Evolutionary conservation across 1,140 invertebrate species (phyloP).

Genomic region (Aphaenogaster ashmeadi): DNA sequence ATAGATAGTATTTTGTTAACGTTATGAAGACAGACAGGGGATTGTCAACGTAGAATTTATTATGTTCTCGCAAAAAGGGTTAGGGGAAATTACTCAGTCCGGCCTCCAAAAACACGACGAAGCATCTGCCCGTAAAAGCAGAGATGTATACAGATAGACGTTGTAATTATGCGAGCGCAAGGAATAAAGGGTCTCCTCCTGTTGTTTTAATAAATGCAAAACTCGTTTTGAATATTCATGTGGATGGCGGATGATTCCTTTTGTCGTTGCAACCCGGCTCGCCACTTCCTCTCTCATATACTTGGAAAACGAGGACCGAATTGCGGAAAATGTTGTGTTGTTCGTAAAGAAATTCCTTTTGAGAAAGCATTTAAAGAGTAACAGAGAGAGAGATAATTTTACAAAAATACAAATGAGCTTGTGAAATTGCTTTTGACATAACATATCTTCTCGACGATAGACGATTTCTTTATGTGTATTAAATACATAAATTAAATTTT

Average conservation of each 20-base stretch:
- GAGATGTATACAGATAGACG: conserved; percentile 79
- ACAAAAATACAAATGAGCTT: background rate
- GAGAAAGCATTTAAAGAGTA: background rate
- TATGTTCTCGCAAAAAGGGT: background rate
- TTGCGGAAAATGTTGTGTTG: conserved; percentile 33
- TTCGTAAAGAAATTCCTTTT: conserved; percentile 16
- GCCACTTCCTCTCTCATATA: conserved; percentile 19
- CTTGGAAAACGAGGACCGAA: conserved; percentile 59
- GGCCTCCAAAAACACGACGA: conserved; percentile 59
- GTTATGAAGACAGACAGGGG: background rate
- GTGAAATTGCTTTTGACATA: background rate
- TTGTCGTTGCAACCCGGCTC: conserved; percentile 79
- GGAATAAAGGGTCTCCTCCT: conserved; percentile 82
- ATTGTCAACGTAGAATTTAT: conserved; percentile 48
- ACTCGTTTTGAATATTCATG: conserved; percentile 84
- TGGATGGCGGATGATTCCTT: conserved; percentile 81
- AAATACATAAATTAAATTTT: background rate
- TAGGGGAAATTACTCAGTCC: conserved; percentile 30
- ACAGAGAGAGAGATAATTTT: background rate
- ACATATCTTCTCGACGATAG: background rate
- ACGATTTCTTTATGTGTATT: background rate
- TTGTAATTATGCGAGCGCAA: conserved; percentile 83
- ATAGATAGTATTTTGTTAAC: background rate
- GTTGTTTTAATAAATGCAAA: conserved; percentile 86
- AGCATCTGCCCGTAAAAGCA: conserved; percentile 74